Percentiles rank a stretch among this genome's conserved stretches.
Evolutionary conservation across 2,888 invertebrate species (phyloP).

Genomic region (Hofmannophila pseudospretella): DNA sequence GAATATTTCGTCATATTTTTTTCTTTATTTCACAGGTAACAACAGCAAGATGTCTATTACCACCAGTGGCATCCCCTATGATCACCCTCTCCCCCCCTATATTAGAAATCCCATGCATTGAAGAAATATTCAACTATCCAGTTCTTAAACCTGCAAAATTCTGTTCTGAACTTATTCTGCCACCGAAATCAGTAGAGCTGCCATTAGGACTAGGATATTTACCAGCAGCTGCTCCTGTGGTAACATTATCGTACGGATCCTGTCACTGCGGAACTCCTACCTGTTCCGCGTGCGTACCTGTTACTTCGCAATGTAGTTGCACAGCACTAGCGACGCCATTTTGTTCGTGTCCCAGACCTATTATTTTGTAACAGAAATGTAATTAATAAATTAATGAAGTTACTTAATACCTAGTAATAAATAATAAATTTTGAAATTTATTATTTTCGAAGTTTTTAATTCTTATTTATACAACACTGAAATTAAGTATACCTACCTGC

Average conservation of each 20-base stretch:
- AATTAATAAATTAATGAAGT: too few species aligned
- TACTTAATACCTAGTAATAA: too few species aligned
- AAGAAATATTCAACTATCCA: not conserved
- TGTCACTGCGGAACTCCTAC: not conserved
- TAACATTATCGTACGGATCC: slow-evolving; percentile 23
- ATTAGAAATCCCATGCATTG: not conserved
- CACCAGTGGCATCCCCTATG: not conserved
- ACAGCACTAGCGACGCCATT: slow-evolving; percentile 34
- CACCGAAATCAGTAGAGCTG: slow-evolving; percentile 34
- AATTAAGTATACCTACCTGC: too few species aligned
- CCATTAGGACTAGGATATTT: slow-evolving; percentile 37
- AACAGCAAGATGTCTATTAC: not conserved
- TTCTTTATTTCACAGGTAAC: not conserved
- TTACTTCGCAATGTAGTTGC: slow-evolving; percentile 24
- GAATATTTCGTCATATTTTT: too few species aligned
- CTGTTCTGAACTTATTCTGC: slow-evolving; percentile 20
- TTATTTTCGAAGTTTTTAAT: too few species aligned
- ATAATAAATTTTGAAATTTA: too few species aligned
- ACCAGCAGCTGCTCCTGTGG: slow-evolving; percentile 31
- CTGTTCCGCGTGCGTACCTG: slow-evolving; percentile 24
- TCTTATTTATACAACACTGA: too few species aligned
- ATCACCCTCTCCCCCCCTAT: not conserved
- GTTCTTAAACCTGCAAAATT: not conserved
- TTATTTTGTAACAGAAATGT: slow-evolving; percentile 40
- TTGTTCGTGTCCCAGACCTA: slow-evolving; percentile 31